Conservation (phyloP, 53 echinoderm and acorn worm species). For the Zoroaster sp. region DNA sequence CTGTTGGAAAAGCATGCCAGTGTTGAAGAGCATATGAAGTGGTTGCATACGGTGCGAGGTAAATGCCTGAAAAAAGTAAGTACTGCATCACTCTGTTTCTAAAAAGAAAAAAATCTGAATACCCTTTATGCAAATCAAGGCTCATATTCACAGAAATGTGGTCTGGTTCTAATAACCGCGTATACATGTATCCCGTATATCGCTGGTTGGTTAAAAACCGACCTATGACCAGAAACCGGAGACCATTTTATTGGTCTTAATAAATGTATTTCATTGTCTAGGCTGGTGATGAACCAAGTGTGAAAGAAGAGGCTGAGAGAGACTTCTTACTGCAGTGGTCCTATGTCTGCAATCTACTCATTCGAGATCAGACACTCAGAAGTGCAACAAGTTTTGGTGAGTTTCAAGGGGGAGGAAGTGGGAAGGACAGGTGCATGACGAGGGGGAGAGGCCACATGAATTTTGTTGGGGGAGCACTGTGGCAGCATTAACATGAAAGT, state of each 20-base stretch:
- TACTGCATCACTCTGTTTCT: background rate
- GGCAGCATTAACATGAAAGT: no score
- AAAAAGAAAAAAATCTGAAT: background rate
- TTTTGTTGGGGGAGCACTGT: no score
- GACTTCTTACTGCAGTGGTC: conserved; percentile 77
- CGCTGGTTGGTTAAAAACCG: no score
- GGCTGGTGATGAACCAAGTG: background rate
- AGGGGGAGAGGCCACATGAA: no score
- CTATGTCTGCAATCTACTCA: conserved; percentile 82
- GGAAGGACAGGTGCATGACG: no score
- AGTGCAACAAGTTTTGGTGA: conserved; percentile 97
- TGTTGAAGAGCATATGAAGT: conserved; percentile 91
- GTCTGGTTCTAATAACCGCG: no score
- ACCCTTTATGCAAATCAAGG: background rate
- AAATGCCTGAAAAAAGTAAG: conserved; percentile 61
- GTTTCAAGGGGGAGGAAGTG: no score
- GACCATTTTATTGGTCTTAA: no score
- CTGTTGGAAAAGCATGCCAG: conserved; percentile 67
- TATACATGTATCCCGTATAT: no score
- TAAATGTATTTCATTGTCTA: background rate
- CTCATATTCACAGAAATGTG: background rate
- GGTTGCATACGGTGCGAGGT: conserved; percentile 68
- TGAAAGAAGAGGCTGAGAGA: conserved; percentile 55
- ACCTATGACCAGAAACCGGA: no score
- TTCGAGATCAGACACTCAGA: conserved; percentile 90